These are phyloP conservation scores for Heliconius hortense DNA, from an alignment of 2,888 invertebrate genomes.

Conservation along the genomic window DNA sequence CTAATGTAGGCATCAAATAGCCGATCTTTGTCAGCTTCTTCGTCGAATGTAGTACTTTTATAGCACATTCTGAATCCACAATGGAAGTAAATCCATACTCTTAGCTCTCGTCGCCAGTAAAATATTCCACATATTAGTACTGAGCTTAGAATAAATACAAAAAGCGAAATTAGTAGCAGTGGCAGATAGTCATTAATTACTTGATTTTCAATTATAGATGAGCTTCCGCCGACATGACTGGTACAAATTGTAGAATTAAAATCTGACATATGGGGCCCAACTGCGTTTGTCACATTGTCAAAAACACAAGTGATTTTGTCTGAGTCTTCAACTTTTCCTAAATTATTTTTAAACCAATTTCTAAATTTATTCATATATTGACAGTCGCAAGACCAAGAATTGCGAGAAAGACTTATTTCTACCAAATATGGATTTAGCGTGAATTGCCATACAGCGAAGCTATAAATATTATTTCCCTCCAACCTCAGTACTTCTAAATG, in stretches of 20 bases:
- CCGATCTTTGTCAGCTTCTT: constrained; percentile 91
- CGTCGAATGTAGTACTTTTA: constrained; percentile 89
- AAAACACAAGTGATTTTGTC: constrained; percentile 88
- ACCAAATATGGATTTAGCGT: constrained; percentile 91
- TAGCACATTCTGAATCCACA: constrained; percentile 94
- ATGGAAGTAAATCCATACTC: constrained; percentile 93
- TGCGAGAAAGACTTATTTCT: constrained; percentile 91
- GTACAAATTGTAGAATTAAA: constrained; percentile 91
- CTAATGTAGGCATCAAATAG: constrained; percentile 97
- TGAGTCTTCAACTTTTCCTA: constrained; percentile 91
- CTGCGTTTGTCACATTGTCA: constrained; percentile 86
- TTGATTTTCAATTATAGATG: constrained; percentile 87
- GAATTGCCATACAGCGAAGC: constrained; percentile 94
- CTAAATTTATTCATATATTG: constrained; percentile 90
- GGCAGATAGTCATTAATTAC: constrained; percentile 92
- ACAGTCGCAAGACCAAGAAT: constrained; percentile 96
- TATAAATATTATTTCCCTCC: constrained; percentile 91
- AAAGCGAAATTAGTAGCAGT: constrained; percentile 88
- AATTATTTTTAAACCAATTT: constrained; percentile 89
- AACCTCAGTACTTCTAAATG: constrained; percentile 92
- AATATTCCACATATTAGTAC: constrained; percentile 89
- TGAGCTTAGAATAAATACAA: constrained; percentile 89
- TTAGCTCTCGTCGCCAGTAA: constrained; percentile 90
- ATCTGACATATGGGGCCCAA: constrained; percentile 87
- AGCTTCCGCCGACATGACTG: constrained; percentile 86